These are phyloP conservation scores for Dolomedes plantarius DNA, from an alignment of 2,888 invertebrate genomes.

Conservation along the genomic window DNA sequence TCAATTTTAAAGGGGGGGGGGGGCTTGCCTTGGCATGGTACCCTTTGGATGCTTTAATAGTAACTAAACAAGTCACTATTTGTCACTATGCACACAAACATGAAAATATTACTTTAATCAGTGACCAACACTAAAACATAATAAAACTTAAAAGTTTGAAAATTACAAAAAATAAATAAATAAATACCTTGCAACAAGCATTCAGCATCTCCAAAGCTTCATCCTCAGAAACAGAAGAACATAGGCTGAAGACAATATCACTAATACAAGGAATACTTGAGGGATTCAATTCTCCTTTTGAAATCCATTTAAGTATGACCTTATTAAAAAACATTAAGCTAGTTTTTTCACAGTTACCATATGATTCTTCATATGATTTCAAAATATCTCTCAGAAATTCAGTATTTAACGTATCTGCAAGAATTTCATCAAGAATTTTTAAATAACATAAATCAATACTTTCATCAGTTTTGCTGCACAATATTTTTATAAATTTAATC, in stretches of 20 bases:
- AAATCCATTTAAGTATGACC: constrained; percentile 21
- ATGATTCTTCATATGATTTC: not conserved
- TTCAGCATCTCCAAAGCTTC: constrained; percentile 47
- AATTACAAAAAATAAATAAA: no score
- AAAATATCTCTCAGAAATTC: constrained; percentile 24
- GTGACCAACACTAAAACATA: no score
- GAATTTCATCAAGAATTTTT: constrained; percentile 28
- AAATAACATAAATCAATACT: constrained; percentile 1
- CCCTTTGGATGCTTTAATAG: no score
- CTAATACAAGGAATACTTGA: not conserved
- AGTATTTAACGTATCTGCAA: not conserved
- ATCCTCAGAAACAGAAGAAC: constrained; percentile 61
- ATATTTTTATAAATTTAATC: not conserved
- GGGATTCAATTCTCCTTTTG: not conserved
- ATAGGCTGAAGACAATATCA: constrained; percentile 62
- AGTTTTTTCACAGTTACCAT: not conserved
- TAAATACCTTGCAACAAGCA: constrained; percentile 45
- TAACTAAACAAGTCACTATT: no score
- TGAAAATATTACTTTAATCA: no score
- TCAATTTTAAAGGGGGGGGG: no score
- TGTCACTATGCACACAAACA: no score
- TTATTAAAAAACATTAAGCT: constrained; percentile 18
- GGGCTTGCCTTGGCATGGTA: no score
- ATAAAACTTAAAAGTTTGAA: no score
- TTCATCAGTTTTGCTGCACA: constrained; percentile 15